These are phyloP conservation scores for Venustaconcha ellipsiformis DNA, from an alignment of 1,140 invertebrate species.

Conservation along the genomic window DNA sequence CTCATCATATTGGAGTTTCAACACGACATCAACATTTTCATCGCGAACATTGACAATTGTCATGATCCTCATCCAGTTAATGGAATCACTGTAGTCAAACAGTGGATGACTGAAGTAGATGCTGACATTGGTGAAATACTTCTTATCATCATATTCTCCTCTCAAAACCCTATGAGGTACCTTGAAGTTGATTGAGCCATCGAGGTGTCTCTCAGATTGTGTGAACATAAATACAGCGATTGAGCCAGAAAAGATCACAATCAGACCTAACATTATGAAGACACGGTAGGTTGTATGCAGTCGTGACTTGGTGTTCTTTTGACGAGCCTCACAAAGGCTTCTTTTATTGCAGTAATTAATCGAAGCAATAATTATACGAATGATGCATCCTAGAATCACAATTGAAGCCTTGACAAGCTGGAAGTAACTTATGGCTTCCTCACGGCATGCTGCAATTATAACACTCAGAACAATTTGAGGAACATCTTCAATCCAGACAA, in stretches of 20 bases:
- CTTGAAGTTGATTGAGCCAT: slow-evolving; percentile 50
- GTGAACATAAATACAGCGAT: slow-evolving; percentile 53
- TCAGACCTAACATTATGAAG: slow-evolving; percentile 54
- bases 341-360: slow-evolving; percentile 51
- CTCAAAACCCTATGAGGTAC: slow-evolving; percentile 48
- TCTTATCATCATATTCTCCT: slow-evolving; percentile 52
- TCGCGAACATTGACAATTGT: slow-evolving; percentile 44
- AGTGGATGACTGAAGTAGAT: slow-evolving; percentile 48
- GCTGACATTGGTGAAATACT: slow-evolving; percentile 58
- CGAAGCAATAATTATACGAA: slow-evolving; percentile 46
- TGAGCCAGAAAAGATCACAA: slow-evolving; percentile 46
- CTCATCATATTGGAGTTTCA: slow-evolving; percentile 39
- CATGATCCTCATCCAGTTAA: slow-evolving; percentile 42
- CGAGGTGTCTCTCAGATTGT: slow-evolving; percentile 42
- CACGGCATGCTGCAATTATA: slow-evolving; percentile 52
- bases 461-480: slow-evolving; percentile 57
- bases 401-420: slow-evolving; percentile 56
- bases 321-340: slow-evolving; percentile 27
- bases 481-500: slow-evolving; percentile 58
- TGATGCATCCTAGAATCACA: slow-evolving; percentile 47
- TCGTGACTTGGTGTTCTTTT: slow-evolving; percentile 28
- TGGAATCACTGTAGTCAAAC: slow-evolving; percentile 33
- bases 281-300: slow-evolving; percentile 43
- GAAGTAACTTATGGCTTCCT: slow-evolving; percentile 60
- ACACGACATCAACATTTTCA: slow-evolving; percentile 29